phyloP scores from a whole-genome alignment of 2,888 invertebrate genomes.

The Athalia rosae region DNA sequence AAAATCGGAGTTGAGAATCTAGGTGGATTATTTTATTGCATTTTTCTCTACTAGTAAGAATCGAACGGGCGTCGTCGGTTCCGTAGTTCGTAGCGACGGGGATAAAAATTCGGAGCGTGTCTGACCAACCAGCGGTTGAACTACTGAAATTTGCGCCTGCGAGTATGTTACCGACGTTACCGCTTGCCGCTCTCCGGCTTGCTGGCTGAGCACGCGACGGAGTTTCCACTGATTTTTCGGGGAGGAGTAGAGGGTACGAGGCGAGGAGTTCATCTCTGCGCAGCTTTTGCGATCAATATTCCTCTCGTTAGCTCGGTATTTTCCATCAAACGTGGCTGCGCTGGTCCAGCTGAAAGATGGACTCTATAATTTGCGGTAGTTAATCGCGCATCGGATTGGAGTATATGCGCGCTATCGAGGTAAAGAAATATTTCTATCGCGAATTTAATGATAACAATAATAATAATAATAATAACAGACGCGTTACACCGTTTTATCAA shows the following conservation, averaged over 20 bases:
- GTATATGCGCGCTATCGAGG: not conserved
- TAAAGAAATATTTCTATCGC: not conserved
- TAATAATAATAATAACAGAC: not conserved
- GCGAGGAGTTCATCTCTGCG: conserved; percentile 36
- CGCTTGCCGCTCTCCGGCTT: conserved; percentile 15
- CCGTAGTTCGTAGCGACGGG: not conserved
- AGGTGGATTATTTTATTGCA: no score
- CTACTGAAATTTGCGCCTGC: not conserved
- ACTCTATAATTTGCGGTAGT: not conserved
- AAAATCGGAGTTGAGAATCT: no score
- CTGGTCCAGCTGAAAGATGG: conserved; percentile 35
- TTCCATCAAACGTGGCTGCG: conserved; percentile 19
- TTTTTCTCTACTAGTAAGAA: no score
- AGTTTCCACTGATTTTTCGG: not conserved
- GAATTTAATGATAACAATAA: not conserved
- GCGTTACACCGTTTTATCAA: not conserved
- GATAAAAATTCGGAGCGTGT: not conserved
- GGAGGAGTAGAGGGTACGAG: no score
- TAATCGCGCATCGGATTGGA: conserved; percentile 1
- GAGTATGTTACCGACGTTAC: conserved; percentile 29
- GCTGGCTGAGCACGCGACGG: conserved; percentile 5
- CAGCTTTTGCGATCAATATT: conserved; percentile 36
- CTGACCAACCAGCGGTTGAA: conserved; percentile 18
- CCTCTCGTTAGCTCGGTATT: conserved; percentile 8
- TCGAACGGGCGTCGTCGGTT: no score